Percentiles rank a stretch among this genome's conserved stretches.
These are phyloP conservation scores for Mesitornis unicolor DNA, from an alignment of 2,113 vertebrate genomes.

Conservation along the genomic window DNA sequence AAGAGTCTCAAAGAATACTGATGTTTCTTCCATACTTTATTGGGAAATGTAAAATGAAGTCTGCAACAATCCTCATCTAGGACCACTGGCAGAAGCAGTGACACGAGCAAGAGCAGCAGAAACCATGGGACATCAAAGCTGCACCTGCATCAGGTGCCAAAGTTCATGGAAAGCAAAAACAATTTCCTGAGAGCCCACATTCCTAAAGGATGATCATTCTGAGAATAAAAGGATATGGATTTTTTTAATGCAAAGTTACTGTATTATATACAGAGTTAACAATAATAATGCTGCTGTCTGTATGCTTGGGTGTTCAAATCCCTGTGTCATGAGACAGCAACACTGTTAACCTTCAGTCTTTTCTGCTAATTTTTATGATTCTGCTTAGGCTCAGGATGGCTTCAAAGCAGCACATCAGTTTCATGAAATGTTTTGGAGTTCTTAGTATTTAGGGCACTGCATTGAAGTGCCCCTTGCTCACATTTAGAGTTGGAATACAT, in stretches of 20 bases:
- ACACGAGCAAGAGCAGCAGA: not conserved
- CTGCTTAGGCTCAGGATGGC: not conserved
- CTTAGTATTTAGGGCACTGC: not conserved
- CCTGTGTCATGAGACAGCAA: not conserved
- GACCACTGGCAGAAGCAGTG: not conserved
- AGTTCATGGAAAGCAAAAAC: not conserved
- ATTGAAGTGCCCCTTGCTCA: not conserved
- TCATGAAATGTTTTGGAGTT: not conserved
- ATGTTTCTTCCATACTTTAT: not conserved
- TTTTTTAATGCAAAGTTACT: not conserved
- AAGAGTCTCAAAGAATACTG: not conserved
- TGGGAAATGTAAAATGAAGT: not conserved
- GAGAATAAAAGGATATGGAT: not conserved
- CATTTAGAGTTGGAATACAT: not conserved
- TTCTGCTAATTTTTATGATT: not conserved
- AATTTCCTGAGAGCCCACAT: not conserved
- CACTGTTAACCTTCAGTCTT: rapidly evolving
- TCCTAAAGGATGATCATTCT: not conserved
- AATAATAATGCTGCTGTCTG: not conserved
- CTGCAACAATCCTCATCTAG: not conserved
- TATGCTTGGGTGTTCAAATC: not conserved
- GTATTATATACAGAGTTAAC: not conserved
- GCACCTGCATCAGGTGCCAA: not conserved
- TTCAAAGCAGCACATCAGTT: not conserved
- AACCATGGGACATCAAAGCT: not conserved